Base-by-base conservation (phyloP, 2,888 invertebrate species). In the Phymatocera aterrima region DNA sequence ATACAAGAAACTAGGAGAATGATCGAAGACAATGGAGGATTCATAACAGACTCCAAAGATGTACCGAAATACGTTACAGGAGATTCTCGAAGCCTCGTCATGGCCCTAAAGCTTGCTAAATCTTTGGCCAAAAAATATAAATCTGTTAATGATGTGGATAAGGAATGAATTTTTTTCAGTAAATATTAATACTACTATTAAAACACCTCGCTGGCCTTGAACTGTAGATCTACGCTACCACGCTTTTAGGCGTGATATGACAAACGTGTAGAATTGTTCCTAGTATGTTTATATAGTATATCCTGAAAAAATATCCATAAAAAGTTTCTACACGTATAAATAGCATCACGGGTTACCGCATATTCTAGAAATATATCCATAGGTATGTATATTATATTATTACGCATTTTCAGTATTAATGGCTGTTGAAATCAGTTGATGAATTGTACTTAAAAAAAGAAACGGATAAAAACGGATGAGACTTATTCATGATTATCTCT, bases 21-120 rank as follows among this genome's bases (percentile, higher is more conserved):
- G 81, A 94, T 97, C 43, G 91, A 93, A 40, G 93, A 93, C 80
- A 94, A 94, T 85, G 94, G 96, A 86, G 97, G 96, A 0, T 94
- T 97, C 77, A 94, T 97, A 82, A 93, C 95, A 40, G 93, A 94
- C 84, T 95, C 96, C 0, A 93, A 94, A 0, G 90, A 95, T 94
- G 95, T 96, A 0, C 92, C 95, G 84, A 93, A 94, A 0, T 95
- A 97, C 95, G 96, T 96, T 1, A 95, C 95, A 83, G 96, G 96
- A 0, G 92, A 95, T 60, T 97, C 97, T 91, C 92, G 97, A 40
- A 93, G 96, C 77, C 95, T 96, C 0, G 95, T 97, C 85, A 92
- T 97, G 24, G 97, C 97, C 8, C 95, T 96, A 89, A 96, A 96
- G 85, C 92, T 96, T n/a, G 97, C 97, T 0, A 70, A 78, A 6